Conservation (phyloP, 2,888 invertebrate genomes). For the Chymomyza amoena region DNA sequence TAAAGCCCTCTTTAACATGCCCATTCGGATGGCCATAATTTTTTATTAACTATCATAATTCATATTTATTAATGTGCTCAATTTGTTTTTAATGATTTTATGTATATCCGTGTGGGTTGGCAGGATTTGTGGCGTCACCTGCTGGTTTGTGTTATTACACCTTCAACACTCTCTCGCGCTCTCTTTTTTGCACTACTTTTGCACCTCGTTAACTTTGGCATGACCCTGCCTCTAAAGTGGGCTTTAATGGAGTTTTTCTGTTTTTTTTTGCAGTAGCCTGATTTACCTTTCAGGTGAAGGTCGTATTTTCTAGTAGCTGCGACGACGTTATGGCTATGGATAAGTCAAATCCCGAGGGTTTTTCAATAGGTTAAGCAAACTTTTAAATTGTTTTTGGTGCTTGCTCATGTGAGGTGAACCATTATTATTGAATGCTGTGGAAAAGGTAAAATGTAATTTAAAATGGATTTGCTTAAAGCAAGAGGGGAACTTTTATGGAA, state of each 20-base stretch:
- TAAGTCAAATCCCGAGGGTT: not conserved
- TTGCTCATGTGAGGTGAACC: not conserved
- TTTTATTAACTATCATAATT: slow-evolving; percentile 63
- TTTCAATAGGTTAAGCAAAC: not conserved
- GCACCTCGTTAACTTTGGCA: slow-evolving; percentile 24
- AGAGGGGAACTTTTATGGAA: not conserved
- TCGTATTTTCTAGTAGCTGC: slow-evolving; percentile 2
- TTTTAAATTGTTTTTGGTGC: not conserved
- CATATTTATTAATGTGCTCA: slow-evolving; percentile 66
- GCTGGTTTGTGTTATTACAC: not conserved
- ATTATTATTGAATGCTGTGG: not conserved
- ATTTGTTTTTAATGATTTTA: slow-evolving; percentile 61
- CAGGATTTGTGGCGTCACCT: not conserved
- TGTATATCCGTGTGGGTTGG: slow-evolving; percentile 6
- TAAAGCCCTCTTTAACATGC: not conserved
- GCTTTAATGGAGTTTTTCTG: slow-evolving; percentile 16
- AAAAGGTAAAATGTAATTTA: not conserved
- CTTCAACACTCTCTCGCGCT: not conserved
- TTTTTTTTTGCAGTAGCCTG: slow-evolving; percentile 6
- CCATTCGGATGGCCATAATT: slow-evolving; percentile 34
- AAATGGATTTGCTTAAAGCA: not conserved
- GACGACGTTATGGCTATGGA: not conserved
- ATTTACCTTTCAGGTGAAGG: slow-evolving; percentile 19
- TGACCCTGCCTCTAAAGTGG: slow-evolving; percentile 6
- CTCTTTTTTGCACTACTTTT: slow-evolving; percentile 24